Base-by-base conservation (phyloP, 1,140 invertebrate species). In the Drosophila yakuba region DNA sequence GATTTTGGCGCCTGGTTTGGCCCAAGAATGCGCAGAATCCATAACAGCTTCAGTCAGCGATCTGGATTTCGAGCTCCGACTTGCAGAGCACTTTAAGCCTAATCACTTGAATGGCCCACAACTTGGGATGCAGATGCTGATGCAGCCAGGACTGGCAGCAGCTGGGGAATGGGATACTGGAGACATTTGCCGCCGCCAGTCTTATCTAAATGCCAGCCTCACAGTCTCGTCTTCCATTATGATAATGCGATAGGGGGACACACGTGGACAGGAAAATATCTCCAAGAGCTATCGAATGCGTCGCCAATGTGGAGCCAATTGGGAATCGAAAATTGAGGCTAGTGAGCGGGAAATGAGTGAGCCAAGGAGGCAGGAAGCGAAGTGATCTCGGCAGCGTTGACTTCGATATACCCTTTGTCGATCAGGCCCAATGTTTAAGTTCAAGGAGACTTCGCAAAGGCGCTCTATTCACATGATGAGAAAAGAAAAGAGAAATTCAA, bases 141-240 rank as follows among this genome's bases (percentile, higher is more conserved):
- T 67, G 72, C 39, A 71, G 36, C 14, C 15, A 32, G 10, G 47
- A 7, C 38, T 15, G 8, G 47, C 25, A 2, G 43, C 11, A 38
- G 56, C 17, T 43, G 38, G 35, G 23, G 28, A 15, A 23, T 39
- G 38, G 35, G n/a, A 36, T 15, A 11, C 56, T 38, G 57, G 44
- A 61, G 74, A 68, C 73, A 67, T 58, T 66, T 32, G 41, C 56
- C 41, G 74, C 71, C 72, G 66, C 58, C 60, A 64, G 41, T 56
- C 80, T 92, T 92, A 92, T 92, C 91, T 92, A 88, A 91, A 91
- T 91, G 82, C 90, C 91, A 92, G 91, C 84, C 91, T 92, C 79
- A 79, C 78, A 91, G 91, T 92, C 91, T 92, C 91, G 91, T 92
- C 91, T 92, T 92, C 91, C 91, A 92, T 92, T 92, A 92, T 91